phyloP scores from a whole-genome alignment of 1,140 invertebrate species.

The Uloborus diversus region DNA sequence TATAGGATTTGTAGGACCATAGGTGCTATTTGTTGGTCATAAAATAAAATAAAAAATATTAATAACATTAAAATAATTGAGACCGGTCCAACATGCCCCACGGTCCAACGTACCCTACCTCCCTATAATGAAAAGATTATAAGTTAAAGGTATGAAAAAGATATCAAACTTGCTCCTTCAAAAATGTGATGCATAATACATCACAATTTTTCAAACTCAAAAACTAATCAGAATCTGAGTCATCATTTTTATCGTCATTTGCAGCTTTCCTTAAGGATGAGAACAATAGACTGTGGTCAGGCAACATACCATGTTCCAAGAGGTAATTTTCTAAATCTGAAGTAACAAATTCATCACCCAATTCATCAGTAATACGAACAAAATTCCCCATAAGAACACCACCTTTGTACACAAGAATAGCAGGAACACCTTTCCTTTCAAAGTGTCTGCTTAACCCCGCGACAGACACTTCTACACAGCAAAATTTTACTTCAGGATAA shows the following conservation, averaged over 20 bases:
- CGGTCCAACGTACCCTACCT: too few relatives aligned
- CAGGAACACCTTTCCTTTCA: conserved; percentile 84
- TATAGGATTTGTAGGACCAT: too few relatives aligned
- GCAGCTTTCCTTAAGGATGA: conserved; percentile 21
- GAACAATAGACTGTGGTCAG: conserved; percentile 57
- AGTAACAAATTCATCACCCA: conserved; percentile 90
- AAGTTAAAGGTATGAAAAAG: too few relatives aligned
- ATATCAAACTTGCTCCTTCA: too few relatives aligned
- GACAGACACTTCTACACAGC: conserved; percentile 77
- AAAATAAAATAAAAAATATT: too few relatives aligned
- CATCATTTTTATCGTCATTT: conserved; percentile 29
- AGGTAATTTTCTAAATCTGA: conserved; percentile 91
- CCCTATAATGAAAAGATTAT: too few relatives aligned
- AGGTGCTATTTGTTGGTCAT: too few relatives aligned
- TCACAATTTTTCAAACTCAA: too few relatives aligned
- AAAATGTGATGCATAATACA: too few relatives aligned
- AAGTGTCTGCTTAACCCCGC: conserved; percentile 82
- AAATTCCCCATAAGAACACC: conserved; percentile 94
- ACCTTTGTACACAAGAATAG: conserved; percentile 88
- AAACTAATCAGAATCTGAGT: conserved; percentile 39
- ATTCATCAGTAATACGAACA: conserved; percentile 82
- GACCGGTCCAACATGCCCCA: too few relatives aligned
- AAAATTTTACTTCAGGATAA: conserved; percentile 91
- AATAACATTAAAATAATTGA: too few relatives aligned
- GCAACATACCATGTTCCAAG: conserved; percentile 71